phyloP scores from a whole-genome alignment of 2,888 invertebrate genomes.

The Autographa gamma region DNA sequence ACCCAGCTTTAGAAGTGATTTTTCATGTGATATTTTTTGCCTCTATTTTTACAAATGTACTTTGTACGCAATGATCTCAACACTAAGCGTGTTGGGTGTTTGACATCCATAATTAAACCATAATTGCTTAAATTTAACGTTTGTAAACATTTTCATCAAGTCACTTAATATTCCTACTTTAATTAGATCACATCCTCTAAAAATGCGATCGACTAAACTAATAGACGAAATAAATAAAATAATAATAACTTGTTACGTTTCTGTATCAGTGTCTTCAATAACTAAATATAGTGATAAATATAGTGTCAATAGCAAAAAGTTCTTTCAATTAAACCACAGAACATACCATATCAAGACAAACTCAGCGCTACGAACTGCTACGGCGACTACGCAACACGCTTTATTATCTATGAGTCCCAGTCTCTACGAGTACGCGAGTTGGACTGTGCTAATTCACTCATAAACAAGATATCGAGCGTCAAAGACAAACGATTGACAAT shows the following conservation, averaged over 20 bases:
- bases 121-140: not conserved
- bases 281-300: not conserved
- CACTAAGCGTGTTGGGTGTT: not conserved
- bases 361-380: not conserved
- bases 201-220: not conserved
- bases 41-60: not conserved
- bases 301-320: not conserved
- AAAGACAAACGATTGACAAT: conserved; percentile 41
- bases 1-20: conserved; percentile 18
- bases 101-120: not conserved
- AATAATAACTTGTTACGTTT: too few species aligned
- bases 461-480: conserved; percentile 26
- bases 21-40: not conserved
- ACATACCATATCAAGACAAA: not conserved
- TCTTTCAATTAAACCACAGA: not conserved
- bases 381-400: conserved; percentile 1
- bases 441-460: conserved; percentile 13
- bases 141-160: not conserved
- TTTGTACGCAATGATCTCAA: not conserved
- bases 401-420: too few species aligned
- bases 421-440: not conserved
- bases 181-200: not conserved
- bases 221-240: not conserved
- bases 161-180: too few species aligned
- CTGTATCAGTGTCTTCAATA: too few species aligned